phyloP scores from a whole-genome alignment of 2,888 invertebrate genomes.

The Monochamus alternatus region DNA sequence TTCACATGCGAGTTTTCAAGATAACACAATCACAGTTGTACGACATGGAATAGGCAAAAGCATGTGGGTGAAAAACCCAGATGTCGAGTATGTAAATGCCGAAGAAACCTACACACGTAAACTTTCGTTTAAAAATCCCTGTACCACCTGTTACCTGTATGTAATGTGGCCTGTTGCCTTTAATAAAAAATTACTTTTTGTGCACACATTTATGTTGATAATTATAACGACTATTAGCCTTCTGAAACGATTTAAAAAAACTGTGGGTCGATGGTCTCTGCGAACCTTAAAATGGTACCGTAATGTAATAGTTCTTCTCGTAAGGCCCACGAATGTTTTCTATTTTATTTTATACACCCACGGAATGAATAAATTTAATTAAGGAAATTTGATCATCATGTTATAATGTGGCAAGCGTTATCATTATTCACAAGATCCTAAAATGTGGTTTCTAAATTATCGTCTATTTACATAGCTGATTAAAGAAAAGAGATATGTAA shows the following conservation, averaged over 20 bases:
- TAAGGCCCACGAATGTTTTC: slow-evolving; percentile 34
- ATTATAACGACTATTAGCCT: slow-evolving; percentile 17
- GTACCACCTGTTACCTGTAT: slow-evolving; percentile 39
- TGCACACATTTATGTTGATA: slow-evolving; percentile 3
- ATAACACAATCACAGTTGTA: slow-evolving; percentile 21
- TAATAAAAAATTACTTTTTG: slow-evolving; percentile 3
- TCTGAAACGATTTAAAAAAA: slow-evolving; percentile 8
- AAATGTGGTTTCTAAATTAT: neutral
- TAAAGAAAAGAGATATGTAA: too few species aligned
- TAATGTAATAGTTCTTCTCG: slow-evolving; percentile 25
- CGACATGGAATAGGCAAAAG: slow-evolving; percentile 4
- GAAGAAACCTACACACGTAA: slow-evolving; percentile 31
- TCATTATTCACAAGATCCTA: neutral
- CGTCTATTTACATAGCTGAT: too few species aligned
- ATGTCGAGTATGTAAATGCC: slow-evolving; percentile 45
- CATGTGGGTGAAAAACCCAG: slow-evolving; percentile 42
- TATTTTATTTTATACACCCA: slow-evolving; percentile 34
- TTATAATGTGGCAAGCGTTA: neutral
- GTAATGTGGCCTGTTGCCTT: neutral
- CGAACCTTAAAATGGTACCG: slow-evolving; percentile 35
- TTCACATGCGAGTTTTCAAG: slow-evolving; percentile 8
- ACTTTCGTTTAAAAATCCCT: slow-evolving; percentile 33
- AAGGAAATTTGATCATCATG: slow-evolving; percentile 1
- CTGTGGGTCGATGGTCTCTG: slow-evolving; percentile 27
- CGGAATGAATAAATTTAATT: slow-evolving; percentile 25